Base-by-base conservation (phyloP, 2,888 invertebrate genomes). In the Pristionchus japonicus region DNA sequence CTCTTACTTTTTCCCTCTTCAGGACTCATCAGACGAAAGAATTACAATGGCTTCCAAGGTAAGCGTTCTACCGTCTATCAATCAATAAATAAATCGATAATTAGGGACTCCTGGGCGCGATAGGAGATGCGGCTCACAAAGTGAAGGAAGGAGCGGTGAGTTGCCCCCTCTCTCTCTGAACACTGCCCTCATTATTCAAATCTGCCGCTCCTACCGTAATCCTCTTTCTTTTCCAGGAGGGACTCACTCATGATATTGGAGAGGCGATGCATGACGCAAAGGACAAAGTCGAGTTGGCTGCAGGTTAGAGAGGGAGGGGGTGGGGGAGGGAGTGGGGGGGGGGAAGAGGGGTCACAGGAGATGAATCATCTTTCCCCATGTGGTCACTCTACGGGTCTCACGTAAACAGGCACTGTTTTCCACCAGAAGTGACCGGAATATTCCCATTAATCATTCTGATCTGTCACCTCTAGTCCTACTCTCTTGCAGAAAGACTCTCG, bases 21-120 rank as follows among this genome's bases (percentile, higher is more conserved):
- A 83, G 82, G 82, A 83, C 27, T 83, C 82, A 52, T 83, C 82
- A 20, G 77, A 77, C 77, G 77, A 77, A 77, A 43, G 77, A 77
- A 77, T 77, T 43, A 77, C 43, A 9, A 77, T 77, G 77, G 37
- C 77, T 47, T 77, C 77, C 15, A 34, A 70, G 77, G 77, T 77
- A 34, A 47, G 3, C n/a, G 9, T n/a, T 47, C 77, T n/a, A 6
- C 23, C n/a, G n/a, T 40, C 43, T 77, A 15, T 49, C 23, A 31
- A 13, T 83, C 52, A 20, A 31, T 34, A 52, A 31, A 31, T 83
- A 20, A 31, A 34, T 34, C 9, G 23, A 20, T 80, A n/a, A 52
- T 34, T 13, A 83, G 82, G 82, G 82, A 49, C 52, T 83, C 34
- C 34, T 83, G 52, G 52, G 52, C 17, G 49, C 82, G 6, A 83